Base-by-base conservation (phyloP, 2,797 vertebrate genomes). In the Channallabes apus region DNA sequence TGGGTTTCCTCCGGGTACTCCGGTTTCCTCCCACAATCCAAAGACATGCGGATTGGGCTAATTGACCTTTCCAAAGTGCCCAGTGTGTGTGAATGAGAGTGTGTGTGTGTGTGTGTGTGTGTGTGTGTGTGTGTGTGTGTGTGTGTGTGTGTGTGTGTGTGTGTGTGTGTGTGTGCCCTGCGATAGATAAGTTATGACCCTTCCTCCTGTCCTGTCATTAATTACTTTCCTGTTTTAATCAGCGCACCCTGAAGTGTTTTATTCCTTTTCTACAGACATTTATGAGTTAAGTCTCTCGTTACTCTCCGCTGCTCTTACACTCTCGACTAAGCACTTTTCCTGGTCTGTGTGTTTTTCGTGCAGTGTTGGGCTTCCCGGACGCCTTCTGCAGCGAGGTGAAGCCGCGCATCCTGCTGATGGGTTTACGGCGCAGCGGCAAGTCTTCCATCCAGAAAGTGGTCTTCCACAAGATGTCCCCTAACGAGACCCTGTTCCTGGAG, bases 381-480 rank as follows among this genome's bases (percentile, higher is more conserved):
- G 95, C 96, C 62, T 96, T 97, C 93, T 96, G 93, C 90, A 94
- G 96, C 54, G 97, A 98, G 91, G 96, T 97, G 90, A 98, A 98
- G 91, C 97, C 97, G 41, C 96, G 97, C 71, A 98, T 99, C 86
- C 92, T 98, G 88, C 93, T 99, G 67, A 99, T 99, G 97, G 97
- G 97, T 80, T 93, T 99, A 88, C 93, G 97, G 81, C 95, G 97
- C 90, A 98, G 97, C 8, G 97, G 97, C 46, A 99, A 99, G 86
- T 98, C 97, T 4, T 99, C 97, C 59, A 98, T 99, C 91, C 97
- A 99, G 94, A 98, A 98, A 92, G 97, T 98, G 84, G 97, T 98
- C 82, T 97, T 98, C 93, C 96, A 96, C 93, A 97, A 96, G 91
- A 97, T 97, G 97, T 97, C 97, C 0, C 97, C 97, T 20, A 97